Evolutionary conservation across 1,140 invertebrate species (phyloP), one percentile per base, ranked within the genome.

Genomic region (Caenorhabditis latens): DNA sequence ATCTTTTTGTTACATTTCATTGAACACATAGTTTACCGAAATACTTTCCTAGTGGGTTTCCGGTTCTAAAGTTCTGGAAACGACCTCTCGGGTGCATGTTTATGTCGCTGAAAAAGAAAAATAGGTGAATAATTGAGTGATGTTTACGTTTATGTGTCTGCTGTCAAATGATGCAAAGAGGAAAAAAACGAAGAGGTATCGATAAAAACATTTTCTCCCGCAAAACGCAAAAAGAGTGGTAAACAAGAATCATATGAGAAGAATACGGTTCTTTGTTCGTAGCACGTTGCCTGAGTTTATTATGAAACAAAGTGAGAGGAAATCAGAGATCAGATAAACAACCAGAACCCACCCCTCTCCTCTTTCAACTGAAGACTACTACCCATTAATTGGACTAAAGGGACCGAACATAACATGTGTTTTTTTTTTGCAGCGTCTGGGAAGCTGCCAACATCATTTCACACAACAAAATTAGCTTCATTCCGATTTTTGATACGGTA

Each of bases 261-360:
- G 32, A 79, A 79, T 79, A 79, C 46, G 46, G 71, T 79, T 79
- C 71, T 79, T 79, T 79, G 71, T 79, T 79, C 46, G n/a, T 50
- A 53, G 71, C 46, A 79, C 71, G 71, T 50, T 24, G 71, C 14
- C 46, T 46, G 71, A 79, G 71, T 79, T 79, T 79, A 79, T 79
- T 79, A 50, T 79, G 71, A 79, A 79, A 79, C 71, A 79, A 79
- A 79, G 71, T 50, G n/a, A 79, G 71, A 79, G 21, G 71, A 79
- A 79, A 79, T 50, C 71, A 79, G 43, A 79, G 71, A 79, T 50
- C 71, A 79, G 71, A 53, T 79, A 79, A 48, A 79, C 71, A 79
- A 50, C 71, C 4, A 16, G 46, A 40, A 63, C n/a, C 46, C 40
- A 0, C 40, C 19, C 19, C 14, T 71, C 19, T n/a, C 42, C 19